A percentile compares a stretch with the other conserved stretches of the same genome.
Conservation (phyloP, 2,888 invertebrate genomes). For the Scaptomyza tumidula region DNA sequence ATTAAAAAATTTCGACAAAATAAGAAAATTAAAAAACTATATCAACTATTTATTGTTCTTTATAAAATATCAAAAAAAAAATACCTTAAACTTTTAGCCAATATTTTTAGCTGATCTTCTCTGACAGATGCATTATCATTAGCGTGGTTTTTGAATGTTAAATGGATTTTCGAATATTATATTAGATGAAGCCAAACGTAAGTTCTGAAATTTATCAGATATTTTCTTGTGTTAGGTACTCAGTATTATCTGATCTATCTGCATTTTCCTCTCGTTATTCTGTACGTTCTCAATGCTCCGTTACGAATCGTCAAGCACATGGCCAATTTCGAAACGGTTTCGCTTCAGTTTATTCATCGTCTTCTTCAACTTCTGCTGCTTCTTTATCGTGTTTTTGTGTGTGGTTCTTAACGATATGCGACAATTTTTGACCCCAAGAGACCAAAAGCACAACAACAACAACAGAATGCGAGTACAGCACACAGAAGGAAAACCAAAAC, state of each 20-base stretch:
- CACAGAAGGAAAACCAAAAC: constrained; percentile 23
- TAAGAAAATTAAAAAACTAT: no score
- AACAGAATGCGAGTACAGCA: constrained; percentile 47
- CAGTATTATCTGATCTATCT: constrained; percentile 9
- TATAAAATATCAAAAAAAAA: no score
- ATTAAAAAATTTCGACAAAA: no score
- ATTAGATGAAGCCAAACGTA: constrained; percentile 32
- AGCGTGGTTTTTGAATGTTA: neutral
- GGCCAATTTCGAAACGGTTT: constrained; percentile 54
- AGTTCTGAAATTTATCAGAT: neutral
- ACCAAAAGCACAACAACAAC: constrained; percentile 39
- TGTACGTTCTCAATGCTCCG: constrained; percentile 5
- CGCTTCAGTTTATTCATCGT: neutral
- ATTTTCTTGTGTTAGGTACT: neutral
- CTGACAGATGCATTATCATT: no score
- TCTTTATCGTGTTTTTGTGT: constrained; percentile 15
- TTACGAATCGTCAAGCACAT: constrained; percentile 58
- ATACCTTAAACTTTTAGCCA: no score
- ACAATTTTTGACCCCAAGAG: constrained; percentile 70
- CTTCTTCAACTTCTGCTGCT: constrained; percentile 24
- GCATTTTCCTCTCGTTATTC: constrained; percentile 12
- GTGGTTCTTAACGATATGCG: constrained; percentile 73
- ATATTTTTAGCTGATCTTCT: no score
- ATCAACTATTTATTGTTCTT: no score
- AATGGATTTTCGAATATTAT: neutral